Evolutionary conservation across 2,113 vertebrate genomes (phyloP), one percentile per base, ranked within the genome.

Genomic region (Piprites chloris): DNA sequence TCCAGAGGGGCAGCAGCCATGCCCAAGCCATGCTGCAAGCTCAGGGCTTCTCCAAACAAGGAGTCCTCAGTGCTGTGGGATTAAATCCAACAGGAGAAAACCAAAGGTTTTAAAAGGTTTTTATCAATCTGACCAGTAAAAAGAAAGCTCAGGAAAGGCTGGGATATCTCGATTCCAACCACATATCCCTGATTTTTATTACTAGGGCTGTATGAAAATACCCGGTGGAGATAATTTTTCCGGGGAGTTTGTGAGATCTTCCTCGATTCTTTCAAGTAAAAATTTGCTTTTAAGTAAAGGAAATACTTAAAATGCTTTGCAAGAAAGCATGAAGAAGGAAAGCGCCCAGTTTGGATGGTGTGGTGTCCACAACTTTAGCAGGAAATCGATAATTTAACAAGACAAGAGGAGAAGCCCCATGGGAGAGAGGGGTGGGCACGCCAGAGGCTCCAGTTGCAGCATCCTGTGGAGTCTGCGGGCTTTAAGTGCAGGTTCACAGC

Each of bases 391-490:
- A 52, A 23, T 20, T 69, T 12, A 83, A 78, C 35, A 16, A 22
- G 85, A 58, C 0, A 21, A 37, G 72, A 28, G 26, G 26, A 78
- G 58, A 63, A 87, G 30, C 26, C 66, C 35, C 5, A 1, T 4
- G 18, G 42, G 52, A 75, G 30, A 50, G 44, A 7, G 37, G 50
- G 22, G 15, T 37, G 56, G 8, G 13, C 7, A 37, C 0, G 12
- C 30, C 39, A 17, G 47, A 68, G 83, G 62, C 82, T 80, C 49
- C 79, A 41, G 62, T n/a, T 24, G 9, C 66, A 46, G 65, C 46
- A 16, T 21, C 59, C 26, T 12, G 32, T 0, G 0, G 47, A 67
- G 63, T 2, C 63, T n/a, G 68, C 0, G 6, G 73, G 73, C 77
- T 65, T 1, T 9, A 27, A 90, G 62, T 9, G 63, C 79, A n/a